A percentile compares a stretch with the other conserved stretches of the same genome.
phyloP scores from a whole-genome alignment of 2,797 vertebrate genomes.

The Hylomyscus alleni region DNA sequence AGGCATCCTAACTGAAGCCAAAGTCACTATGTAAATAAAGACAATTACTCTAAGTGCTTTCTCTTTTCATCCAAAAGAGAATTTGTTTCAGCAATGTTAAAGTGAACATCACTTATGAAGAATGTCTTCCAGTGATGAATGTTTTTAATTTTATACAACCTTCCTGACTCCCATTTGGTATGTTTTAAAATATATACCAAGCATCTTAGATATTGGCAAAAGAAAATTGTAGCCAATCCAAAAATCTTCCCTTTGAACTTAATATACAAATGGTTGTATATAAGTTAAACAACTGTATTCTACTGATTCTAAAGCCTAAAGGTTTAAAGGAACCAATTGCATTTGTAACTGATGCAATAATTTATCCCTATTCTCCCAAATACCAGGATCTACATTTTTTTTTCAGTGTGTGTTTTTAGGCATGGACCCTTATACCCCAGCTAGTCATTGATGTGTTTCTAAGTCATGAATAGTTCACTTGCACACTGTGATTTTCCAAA shows the following conservation, averaged over 20 bases:
- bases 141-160: conserved; percentile 75
- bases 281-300: conserved; percentile 39
- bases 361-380: not conserved
- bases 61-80: conserved; percentile 30
- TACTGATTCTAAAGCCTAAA: not conserved
- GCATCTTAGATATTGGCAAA: conserved; percentile 67
- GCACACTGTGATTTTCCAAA: not conserved
- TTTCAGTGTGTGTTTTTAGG: not conserved
- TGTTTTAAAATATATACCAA: conserved; percentile 77
- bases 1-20: not conserved
- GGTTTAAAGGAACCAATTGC: conserved; percentile 16
- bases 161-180: conserved; percentile 65
- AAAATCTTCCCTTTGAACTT: conserved; percentile 48
- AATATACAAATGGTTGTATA: conserved; percentile 48
- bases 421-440: not conserved
- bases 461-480: not conserved
- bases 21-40: not conserved
- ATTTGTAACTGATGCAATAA: not conserved
- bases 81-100: conserved; percentile 56
- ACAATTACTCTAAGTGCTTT: conserved; percentile 64
- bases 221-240: conserved; percentile 52
- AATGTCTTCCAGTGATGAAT: conserved; percentile 74
- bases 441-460: not conserved
- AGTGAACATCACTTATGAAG: conserved; percentile 56
- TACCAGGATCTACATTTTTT: not conserved